A percentile compares a stretch with the other conserved stretches of the same genome.
phyloP scores from a whole-genome alignment of 2,113 vertebrate genomes.

The Peromyscus californicus region DNA sequence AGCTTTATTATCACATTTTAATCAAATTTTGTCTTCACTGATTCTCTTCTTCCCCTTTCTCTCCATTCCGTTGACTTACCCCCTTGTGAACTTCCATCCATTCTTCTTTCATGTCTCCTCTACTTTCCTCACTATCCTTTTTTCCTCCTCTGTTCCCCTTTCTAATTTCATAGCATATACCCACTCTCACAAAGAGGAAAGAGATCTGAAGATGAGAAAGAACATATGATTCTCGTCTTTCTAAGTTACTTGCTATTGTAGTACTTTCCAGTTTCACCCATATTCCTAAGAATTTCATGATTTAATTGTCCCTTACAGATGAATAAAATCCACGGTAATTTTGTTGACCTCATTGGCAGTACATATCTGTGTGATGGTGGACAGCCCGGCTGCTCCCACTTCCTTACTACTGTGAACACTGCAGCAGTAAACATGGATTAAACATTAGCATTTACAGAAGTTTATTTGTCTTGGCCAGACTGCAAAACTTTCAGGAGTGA shows the following conservation, averaged over 20 bases:
- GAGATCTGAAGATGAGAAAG: not conserved
- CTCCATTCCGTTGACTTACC: not conserved
- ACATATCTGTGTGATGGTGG: too few species aligned
- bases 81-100: too few species aligned
- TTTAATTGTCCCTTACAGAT: not conserved
- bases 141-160: not conserved
- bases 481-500: not conserved
- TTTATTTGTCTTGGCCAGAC: not conserved
- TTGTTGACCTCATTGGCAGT: not conserved
- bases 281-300: not conserved
- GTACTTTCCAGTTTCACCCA: not conserved
- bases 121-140: not conserved
- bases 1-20: not conserved
- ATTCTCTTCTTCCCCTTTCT: not conserved
- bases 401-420: not conserved
- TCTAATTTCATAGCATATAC: not conserved
- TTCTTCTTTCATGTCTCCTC: not conserved
- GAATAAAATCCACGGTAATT: not conserved
- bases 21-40: not conserved
- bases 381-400: not conserved
- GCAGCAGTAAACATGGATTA: not conserved
- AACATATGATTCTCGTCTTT: not conserved
- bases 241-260: not conserved
- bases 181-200: not conserved
- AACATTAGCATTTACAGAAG: not conserved